These are phyloP conservation scores for Oedothorax gibbosus DNA, from an alignment of 1,140 invertebrate species.

Conservation along the genomic window DNA sequence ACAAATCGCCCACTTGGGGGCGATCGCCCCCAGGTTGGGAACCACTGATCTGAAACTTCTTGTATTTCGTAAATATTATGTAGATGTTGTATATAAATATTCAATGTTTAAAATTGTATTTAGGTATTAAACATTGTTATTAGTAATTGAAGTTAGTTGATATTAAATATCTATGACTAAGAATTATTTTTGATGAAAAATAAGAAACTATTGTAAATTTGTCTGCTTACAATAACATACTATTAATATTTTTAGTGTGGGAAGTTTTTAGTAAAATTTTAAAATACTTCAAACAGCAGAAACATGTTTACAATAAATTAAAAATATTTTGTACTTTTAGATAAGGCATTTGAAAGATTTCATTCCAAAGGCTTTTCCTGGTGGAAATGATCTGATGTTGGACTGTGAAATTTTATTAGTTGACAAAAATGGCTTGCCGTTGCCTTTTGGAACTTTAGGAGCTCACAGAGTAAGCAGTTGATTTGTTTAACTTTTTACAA, in stretches of 20 bases:
- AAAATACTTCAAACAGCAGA: too few species aligned
- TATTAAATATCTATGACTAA: not conserved
- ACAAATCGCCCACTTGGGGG: too few species aligned
- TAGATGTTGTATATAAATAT: too few species aligned
- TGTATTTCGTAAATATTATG: too few species aligned
- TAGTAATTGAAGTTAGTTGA: not conserved
- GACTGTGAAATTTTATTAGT: slow-evolving; percentile 94
- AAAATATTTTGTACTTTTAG: slow-evolving; percentile 66
- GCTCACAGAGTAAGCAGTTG: slow-evolving; percentile 79
- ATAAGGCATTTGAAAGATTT: slow-evolving; percentile 83
- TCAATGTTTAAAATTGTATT: too few species aligned
- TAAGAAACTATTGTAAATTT: too few species aligned
- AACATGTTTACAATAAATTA: not conserved
- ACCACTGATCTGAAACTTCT: too few species aligned
- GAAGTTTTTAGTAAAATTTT: too few species aligned
- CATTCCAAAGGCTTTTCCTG: slow-evolving; percentile 89
- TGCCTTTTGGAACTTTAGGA: slow-evolving; percentile 92
- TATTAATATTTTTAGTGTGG: not conserved
- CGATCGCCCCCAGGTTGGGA: too few species aligned
- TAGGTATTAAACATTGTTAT: too few species aligned
- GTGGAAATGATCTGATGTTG: slow-evolving; percentile 86
- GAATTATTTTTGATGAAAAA: not conserved
- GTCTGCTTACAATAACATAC: too few species aligned
- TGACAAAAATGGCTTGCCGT: slow-evolving; percentile 85
- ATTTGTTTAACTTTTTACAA: not conserved